A percentile compares a stretch with the other conserved stretches of the same genome.
These are phyloP conservation scores for Macrophya alboannulata DNA, from an alignment of 2,888 invertebrate genomes.

Conservation along the genomic window DNA sequence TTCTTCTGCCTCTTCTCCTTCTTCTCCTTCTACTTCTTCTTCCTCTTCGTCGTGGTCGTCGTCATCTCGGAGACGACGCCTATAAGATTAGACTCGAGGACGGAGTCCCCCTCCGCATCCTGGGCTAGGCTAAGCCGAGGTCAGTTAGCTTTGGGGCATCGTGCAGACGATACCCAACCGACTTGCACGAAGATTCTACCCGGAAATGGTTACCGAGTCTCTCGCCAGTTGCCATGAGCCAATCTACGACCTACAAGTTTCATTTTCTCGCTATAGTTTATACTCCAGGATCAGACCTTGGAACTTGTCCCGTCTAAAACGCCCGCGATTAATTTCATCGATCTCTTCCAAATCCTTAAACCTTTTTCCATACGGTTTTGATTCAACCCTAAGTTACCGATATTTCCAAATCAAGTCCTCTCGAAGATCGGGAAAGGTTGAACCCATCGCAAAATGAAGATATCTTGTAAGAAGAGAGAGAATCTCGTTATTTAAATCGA, in stretches of 20 bases:
- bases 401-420: background rate
- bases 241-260: constrained; percentile 57
- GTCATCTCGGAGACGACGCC: constrained; percentile 57
- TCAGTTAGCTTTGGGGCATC: constrained; percentile 79
- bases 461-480: background rate
- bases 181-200: constrained; percentile 72
- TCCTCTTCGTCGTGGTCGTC: constrained; percentile 34
- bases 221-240: constrained; percentile 62
- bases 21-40: constrained; percentile 38
- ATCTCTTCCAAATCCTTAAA: no score
- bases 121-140: constrained; percentile 71
- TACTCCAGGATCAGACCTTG: background rate
- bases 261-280: constrained; percentile 34
- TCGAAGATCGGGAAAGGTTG: background rate
- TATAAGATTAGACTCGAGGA: constrained; percentile 47
- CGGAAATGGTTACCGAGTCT: constrained; percentile 70
- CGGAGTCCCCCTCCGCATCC: constrained; percentile 19
- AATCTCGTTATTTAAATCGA: constrained; percentile 32
- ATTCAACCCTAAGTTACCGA: background rate
- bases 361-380: no score
- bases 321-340: background rate
- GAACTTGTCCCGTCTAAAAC: background rate
- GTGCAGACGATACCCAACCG: constrained; percentile 69
- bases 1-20: constrained; percentile 40
- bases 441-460: background rate